These are phyloP conservation scores for Apolygus lucorum DNA, from an alignment of 1,140 invertebrate genomes.

Conservation along the genomic window DNA sequence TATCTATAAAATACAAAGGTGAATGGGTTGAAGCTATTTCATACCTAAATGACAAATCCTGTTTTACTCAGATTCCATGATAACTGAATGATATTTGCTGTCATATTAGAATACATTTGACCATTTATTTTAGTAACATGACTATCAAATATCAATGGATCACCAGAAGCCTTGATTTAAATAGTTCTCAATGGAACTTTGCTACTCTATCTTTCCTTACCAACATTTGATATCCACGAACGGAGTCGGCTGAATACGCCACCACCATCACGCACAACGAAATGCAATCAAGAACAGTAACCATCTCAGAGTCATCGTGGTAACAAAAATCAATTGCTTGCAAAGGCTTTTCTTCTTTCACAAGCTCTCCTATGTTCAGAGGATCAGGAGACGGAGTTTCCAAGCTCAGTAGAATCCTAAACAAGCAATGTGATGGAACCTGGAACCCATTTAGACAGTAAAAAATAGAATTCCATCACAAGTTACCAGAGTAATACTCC, in stretches of 20 bases:
- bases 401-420: constrained; percentile 82
- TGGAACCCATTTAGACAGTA: too few species aligned
- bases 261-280: constrained; percentile 95
- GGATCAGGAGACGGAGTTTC: constrained; percentile 90
- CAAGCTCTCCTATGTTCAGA: constrained; percentile 88
- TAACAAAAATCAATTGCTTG: constrained; percentile 97
- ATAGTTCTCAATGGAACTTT: too few species aligned
- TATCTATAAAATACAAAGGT: constrained; percentile 56
- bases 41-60: too few species aligned
- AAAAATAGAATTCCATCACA: too few species aligned
- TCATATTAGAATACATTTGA: too few species aligned
- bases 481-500: too few species aligned
- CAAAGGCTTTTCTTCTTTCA: constrained; percentile 91
- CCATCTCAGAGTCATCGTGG: constrained; percentile 89
- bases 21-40: too few species aligned
- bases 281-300: constrained; percentile 87
- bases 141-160: too few species aligned
- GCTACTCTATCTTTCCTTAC: constrained; percentile 52
- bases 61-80: too few species aligned
- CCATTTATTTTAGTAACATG: too few species aligned
- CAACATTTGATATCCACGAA: constrained; percentile 95
- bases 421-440: constrained; percentile 83
- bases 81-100: too few species aligned
- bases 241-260: constrained; percentile 91
- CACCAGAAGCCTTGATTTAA: too few species aligned